These are phyloP conservation scores for Bombus vancouverensis DNA, from an alignment of 1,140 invertebrate genomes.

Conservation along the genomic window DNA sequence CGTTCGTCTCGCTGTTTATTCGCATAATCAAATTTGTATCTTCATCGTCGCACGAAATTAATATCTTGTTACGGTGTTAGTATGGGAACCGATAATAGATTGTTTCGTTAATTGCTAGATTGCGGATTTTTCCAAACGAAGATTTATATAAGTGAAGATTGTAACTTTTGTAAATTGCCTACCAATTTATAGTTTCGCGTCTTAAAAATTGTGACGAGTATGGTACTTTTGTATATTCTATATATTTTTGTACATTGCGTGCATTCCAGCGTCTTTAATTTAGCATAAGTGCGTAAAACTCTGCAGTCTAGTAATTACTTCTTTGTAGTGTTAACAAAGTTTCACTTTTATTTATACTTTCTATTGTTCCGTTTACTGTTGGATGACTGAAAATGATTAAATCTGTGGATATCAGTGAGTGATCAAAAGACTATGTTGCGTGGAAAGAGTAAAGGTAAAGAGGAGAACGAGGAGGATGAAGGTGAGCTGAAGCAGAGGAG, in stretches of 20 bases:
- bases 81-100: too few species aligned
- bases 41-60: not conserved
- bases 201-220: too few species aligned
- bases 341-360: not conserved
- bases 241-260: not conserved
- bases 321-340: not conserved
- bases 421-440: constrained; percentile 71
- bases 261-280: not conserved
- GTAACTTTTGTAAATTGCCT: not conserved
- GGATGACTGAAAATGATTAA: not conserved
- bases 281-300: not conserved
- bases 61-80: not conserved
- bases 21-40: not conserved
- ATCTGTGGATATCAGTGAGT: not conserved
- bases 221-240: too few species aligned
- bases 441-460: constrained; percentile 67
- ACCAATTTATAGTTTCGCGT: too few species aligned
- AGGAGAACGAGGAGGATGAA: constrained; percentile 60
- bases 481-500: constrained; percentile 78
- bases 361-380: not conserved
- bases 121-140: not conserved
- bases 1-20: not conserved
- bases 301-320: not conserved
- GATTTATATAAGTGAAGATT: not conserved
- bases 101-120: too few species aligned